Evolutionary conservation across 1,140 invertebrate species (phyloP), one percentile per base, ranked within the genome.

Genomic region (Palaemon carinicauda): DNA sequence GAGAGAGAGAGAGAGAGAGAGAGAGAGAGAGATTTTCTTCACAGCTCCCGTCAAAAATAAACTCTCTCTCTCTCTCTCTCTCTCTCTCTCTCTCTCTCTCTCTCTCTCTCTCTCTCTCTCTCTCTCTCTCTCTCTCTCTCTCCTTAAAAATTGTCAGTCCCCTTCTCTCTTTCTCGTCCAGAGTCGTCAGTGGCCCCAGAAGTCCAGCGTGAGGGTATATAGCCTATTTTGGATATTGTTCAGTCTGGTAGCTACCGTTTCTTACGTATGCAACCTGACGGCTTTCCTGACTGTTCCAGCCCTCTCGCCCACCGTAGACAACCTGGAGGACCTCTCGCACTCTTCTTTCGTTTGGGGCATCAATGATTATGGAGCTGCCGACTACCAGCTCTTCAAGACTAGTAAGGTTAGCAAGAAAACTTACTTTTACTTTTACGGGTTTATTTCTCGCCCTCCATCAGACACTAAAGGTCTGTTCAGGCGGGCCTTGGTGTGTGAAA

Each of bases 251-350:
- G 74, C 52, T 15, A 71, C 80, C 17, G 50, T 88, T 15, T 82
- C 71, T 53, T 88, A 82, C 51, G 80, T 88, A 19, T 56, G 80
- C 24, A 82, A 82, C 87, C 80, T 88, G 31, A 88, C 87, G 27
- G 87, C 87, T 53, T 82, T 82, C 79, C 80, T 88, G 10, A 88
- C 87, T 9, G 80, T 78, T 27, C 87, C 87, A 9, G 75, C 80
- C 12, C 56, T 53, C 50, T 78, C 87, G 17, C 21, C 80, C n/a
- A 79, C 87, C 5, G 53, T 88, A 0, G 80, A 88, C n/a, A 79
- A 33, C 9, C 80, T 88, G 33, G 73, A 88, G 17, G 87, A 88
- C 19, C 53, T 88, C n/a, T 15, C 69, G 12, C 53, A 82, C 52
- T 82, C 80, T 1, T 69, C 56, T 54, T 78, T 77, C 27, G 60